Evolutionary conservation across 2,888 invertebrate species (phyloP).

Genomic region (Bugulina stolonifera): DNA sequence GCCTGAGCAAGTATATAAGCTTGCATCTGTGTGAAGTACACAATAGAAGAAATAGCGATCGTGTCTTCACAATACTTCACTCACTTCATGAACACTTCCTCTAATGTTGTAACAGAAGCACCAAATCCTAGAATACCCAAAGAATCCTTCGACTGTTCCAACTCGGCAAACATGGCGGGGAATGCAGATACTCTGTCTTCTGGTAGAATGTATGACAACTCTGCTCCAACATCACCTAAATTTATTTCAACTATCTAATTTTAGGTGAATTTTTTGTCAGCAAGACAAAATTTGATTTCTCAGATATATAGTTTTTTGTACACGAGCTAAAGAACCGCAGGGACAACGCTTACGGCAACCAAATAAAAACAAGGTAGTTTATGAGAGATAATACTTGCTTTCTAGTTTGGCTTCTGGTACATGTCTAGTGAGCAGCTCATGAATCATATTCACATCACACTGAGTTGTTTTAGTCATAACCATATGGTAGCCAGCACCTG

Average conservation of each 20-base stretch:
- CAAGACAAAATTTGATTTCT: too few species aligned
- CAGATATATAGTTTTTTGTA: too few species aligned
- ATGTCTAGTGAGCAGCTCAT: constrained; percentile 60
- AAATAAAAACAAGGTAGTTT: too few species aligned
- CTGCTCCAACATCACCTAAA: constrained; percentile 52
- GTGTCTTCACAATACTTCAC: too few species aligned
- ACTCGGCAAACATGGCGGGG: constrained; percentile 39
- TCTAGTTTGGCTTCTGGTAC: constrained; percentile 63
- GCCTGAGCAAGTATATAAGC: too few species aligned
- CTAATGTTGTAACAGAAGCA: constrained; percentile 75
- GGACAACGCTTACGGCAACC: too few species aligned
- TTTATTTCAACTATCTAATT: too few species aligned
- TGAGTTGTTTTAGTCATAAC: constrained; percentile 60
- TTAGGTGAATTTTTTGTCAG: too few species aligned
- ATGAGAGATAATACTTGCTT: too few species aligned
- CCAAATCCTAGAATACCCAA: constrained; percentile 73
- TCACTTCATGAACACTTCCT: constrained; percentile 65
- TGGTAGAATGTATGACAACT: constrained; percentile 47
- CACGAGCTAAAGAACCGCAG: too few species aligned
- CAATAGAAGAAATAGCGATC: too few species aligned
- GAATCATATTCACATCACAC: constrained; percentile 57
- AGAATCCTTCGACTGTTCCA: constrained; percentile 42
- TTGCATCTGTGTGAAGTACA: too few species aligned
- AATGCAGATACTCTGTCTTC: constrained; percentile 40
- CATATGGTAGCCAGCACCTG: constrained; percentile 74